Evolutionary conservation across 2,888 invertebrate genomes (phyloP), one percentile per base, ranked within the genome.

Genomic region (Ennomos fuscantarius): DNA sequence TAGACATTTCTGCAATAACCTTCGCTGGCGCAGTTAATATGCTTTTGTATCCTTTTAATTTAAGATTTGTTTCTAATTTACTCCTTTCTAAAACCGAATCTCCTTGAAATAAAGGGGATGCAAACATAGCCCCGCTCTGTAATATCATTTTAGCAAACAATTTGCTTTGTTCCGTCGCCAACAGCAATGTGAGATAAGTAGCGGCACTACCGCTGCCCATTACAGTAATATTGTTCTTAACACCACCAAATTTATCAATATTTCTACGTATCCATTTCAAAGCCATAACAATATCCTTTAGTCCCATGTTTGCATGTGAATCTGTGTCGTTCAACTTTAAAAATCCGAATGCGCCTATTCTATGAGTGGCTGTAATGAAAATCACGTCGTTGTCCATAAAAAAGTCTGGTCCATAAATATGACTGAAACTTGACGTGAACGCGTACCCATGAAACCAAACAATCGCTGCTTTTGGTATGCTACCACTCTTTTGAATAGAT

Each of bases 361-460:
- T 79, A 53, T 92, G 89, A 1, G 87, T 77, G 0, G 87, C 64
- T 36, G 84, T 87, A 1, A 91, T 73, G 10, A 92, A 69, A 35
- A 92, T 52, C 1, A 91, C 61, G 56, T 87, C 84, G 53, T 90
- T 83, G 9, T 89, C 87, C 54, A 93, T 82, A 13, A 93, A 72
- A 63, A 89, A 90, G 59, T 93, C 93, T 1, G 85, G 81, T 15
- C 91, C 89, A 47, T 86, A 81, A 35, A 92, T 76, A 42, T 92
- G 89, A 62, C 92, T 91, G 36, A 91, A 86, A 63, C 89, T 87
- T 1, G 89, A 80, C 24, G 85, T 70, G 41, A 89, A 92, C 1
- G 83, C 87, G 52, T 89, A 89, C 10, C 93, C 92, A 62, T 93
- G 92, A 42, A 91, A 78, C 86, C 86, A 93, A 10, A 92, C 80